Conservation (phyloP, 2,797 vertebrate genomes). For the Eutrigla gurnardus region DNA sequence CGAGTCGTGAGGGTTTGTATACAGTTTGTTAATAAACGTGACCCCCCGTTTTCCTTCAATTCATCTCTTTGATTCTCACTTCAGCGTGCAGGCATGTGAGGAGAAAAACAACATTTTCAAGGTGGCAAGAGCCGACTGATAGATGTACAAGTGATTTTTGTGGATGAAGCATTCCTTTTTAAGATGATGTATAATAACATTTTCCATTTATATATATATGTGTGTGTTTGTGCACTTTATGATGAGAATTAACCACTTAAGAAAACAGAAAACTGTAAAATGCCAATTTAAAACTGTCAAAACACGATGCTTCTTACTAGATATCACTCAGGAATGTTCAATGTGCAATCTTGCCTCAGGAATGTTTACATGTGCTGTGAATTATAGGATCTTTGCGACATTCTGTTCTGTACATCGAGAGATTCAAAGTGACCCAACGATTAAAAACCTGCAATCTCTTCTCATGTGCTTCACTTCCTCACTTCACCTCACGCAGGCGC, state of each 20-base stretch:
- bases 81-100: no score
- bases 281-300: no score
- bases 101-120: no score
- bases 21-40: neutral
- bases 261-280: neutral
- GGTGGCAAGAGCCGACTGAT: neutral
- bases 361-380: neutral
- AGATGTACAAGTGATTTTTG: neutral
- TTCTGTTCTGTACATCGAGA: neutral
- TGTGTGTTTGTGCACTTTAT: neutral
- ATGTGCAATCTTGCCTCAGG: neutral
- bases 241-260: neutral
- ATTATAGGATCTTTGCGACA: neutral
- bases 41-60: neutral
- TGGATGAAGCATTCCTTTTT: neutral
- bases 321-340: constrained; percentile 7
- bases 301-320: no score
- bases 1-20: neutral
- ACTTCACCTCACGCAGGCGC: neutral
- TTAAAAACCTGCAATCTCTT: constrained; percentile 3
- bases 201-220: neutral
- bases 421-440: neutral
- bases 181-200: no score
- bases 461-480: constrained; percentile 13
- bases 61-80: no score